phyloP scores from a whole-genome alignment of 2,113 vertebrate genomes.

The Megaleporinus macrocephalus region DNA sequence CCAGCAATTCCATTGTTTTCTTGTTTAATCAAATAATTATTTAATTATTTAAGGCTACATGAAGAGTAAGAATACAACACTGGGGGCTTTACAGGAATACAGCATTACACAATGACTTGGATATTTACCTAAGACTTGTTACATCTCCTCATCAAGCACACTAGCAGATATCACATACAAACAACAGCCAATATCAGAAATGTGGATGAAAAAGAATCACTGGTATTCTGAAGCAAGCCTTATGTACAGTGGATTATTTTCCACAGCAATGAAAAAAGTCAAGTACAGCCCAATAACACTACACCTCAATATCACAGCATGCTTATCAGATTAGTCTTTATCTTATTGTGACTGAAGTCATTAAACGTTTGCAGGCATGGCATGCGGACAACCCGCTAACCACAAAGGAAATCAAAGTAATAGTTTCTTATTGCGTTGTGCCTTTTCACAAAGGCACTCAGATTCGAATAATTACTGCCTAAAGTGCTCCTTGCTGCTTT shows the following conservation, averaged over 20 bases:
- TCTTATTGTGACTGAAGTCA: constrained; percentile 77
- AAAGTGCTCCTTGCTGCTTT: constrained; percentile 66
- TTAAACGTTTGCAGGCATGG: constrained; percentile 68
- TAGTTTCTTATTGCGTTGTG: constrained; percentile 67
- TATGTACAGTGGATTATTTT: constrained; percentile 17
- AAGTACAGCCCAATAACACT: constrained; percentile 59
- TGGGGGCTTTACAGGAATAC: background rate
- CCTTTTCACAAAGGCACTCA: constrained; percentile 73
- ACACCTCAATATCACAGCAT: constrained; percentile 56
- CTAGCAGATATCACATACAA: too few relatives aligned
- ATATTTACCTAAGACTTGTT: background rate
- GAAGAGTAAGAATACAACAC: background rate
- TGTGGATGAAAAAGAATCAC: background rate
- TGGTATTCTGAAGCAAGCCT: constrained; percentile 34
- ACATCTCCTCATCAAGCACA: too few relatives aligned
- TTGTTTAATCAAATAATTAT: background rate
- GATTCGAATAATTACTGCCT: constrained; percentile 76
- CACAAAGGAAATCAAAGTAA: constrained; percentile 78
- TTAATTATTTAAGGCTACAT: background rate
- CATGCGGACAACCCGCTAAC: constrained; percentile 67
- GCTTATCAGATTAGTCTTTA: constrained; percentile 73
- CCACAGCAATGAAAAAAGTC: constrained; percentile 34
- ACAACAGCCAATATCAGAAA: background rate
- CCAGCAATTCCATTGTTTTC: too few relatives aligned
- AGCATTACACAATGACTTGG: background rate